Conservation (phyloP, 2,888 invertebrate genomes). For the Gandaritis pyraliata region DNA sequence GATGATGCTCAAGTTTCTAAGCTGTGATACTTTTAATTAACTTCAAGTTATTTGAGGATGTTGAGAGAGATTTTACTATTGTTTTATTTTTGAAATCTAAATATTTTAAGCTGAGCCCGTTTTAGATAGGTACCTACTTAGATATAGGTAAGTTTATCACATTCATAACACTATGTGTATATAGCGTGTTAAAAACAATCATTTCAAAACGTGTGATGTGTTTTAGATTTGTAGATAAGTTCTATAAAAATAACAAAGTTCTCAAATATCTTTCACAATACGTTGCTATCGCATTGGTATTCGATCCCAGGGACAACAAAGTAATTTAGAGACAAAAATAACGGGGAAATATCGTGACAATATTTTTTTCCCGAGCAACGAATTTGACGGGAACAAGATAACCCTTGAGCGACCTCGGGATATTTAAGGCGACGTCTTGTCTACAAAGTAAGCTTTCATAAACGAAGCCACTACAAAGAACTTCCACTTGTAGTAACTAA, state of each 20-base stretch:
- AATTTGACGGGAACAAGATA: conserved; percentile 26
- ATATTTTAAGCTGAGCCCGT: no score
- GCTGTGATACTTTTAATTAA: conserved; percentile 30
- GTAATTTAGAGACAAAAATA: conserved; percentile 35
- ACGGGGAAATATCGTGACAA: conserved; percentile 32
- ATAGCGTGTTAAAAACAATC: no score
- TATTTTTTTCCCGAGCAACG: conserved; percentile 26
- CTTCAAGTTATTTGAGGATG: conserved; percentile 19
- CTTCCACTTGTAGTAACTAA: neutral
- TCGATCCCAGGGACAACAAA: conserved; percentile 32
- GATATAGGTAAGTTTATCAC: no score
- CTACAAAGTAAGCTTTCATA: neutral
- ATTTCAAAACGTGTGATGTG: no score
- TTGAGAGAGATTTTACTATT: neutral
- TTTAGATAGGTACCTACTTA: no score
- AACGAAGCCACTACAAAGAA: neutral
- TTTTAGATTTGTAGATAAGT: no score
- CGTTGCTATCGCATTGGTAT: conserved; percentile 29
- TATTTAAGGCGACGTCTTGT: conserved; percentile 15
- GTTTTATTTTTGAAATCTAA: no score
- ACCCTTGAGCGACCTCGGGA: conserved; percentile 29
- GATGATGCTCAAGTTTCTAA: conserved; percentile 23
- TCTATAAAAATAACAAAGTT: neutral
- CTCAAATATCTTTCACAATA: neutral
- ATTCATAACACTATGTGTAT: no score